These are phyloP conservation scores for Molossus alvarezi DNA, from an alignment of 2,797 vertebrate genomes.

Conservation along the genomic window DNA sequence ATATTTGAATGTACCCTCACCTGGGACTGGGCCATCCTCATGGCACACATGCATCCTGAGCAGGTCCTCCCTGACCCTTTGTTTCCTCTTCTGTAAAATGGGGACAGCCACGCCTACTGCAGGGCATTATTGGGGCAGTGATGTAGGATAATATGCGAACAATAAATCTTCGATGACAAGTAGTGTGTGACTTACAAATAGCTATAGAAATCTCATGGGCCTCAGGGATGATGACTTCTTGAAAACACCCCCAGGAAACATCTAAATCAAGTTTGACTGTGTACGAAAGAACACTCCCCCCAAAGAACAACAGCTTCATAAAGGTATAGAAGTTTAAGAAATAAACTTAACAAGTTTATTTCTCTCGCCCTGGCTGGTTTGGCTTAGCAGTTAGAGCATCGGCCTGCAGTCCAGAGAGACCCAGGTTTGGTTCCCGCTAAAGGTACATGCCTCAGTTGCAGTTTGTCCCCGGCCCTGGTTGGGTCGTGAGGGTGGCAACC, in stretches of 20 bases:
- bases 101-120: neutral
- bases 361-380: neutral
- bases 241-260: neutral
- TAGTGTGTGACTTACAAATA: neutral
- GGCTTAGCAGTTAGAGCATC: too few relatives aligned
- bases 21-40: neutral
- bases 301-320: neutral
- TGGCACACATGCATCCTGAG: rapidly evolving
- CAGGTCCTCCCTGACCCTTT: neutral
- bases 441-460: too few relatives aligned
- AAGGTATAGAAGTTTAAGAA: neutral
- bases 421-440: too few relatives aligned
- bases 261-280: neutral
- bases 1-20: neutral
- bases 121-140: neutral
- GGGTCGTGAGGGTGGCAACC: too few relatives aligned
- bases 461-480: too few relatives aligned
- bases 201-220: neutral
- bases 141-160: neutral
- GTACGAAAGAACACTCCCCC: neutral
- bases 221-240: neutral
- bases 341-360: neutral
- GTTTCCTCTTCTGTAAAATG: neutral
- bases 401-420: too few relatives aligned
- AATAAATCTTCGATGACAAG: neutral